phyloP scores from a whole-genome alignment of 2,113 vertebrate genomes.

The Phalacrocorax brasilianus region DNA sequence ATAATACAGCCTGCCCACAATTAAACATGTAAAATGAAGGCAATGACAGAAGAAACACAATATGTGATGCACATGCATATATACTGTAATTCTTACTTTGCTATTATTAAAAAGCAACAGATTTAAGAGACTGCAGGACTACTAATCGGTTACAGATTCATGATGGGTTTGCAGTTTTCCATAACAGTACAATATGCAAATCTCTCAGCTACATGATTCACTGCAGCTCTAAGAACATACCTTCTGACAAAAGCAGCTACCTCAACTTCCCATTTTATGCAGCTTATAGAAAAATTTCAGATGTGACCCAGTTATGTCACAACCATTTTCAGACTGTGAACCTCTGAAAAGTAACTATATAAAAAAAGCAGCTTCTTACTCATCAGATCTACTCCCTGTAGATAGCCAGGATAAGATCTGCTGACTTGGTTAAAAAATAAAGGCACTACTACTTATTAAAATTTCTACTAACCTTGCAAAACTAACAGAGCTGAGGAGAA shows the following conservation, averaged over 20 bases:
- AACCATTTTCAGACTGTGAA: conserved; percentile 45
- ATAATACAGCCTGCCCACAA: background rate
- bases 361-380: conserved; percentile 60
- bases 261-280: conserved; percentile 51
- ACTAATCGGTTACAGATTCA: background rate
- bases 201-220: conserved; percentile 7
- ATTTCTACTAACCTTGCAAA: conserved; percentile 58
- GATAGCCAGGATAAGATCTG: conserved; percentile 49
- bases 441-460: conserved; percentile 37
- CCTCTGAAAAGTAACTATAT: conserved; percentile 25
- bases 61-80: background rate
- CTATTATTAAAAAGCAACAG: background rate
- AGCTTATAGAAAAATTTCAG: conserved; percentile 53
- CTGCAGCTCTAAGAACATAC: conserved; percentile 3
- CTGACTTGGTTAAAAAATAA: conserved; percentile 58
- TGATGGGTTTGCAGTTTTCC: background rate
- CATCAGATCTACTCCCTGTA: conserved; percentile 52
- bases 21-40: background rate
- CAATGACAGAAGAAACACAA: background rate
- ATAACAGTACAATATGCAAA: background rate
- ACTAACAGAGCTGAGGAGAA: conserved; percentile 18
- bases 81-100: background rate
- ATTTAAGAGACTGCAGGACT: background rate
- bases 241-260: conserved; percentile 48
- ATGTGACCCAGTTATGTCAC: conserved; percentile 63